A percentile compares a stretch with the other conserved stretches of the same genome.
phyloP scores from a whole-genome alignment of 2,888 invertebrate species.

The Drosophila multiciliata region DNA sequence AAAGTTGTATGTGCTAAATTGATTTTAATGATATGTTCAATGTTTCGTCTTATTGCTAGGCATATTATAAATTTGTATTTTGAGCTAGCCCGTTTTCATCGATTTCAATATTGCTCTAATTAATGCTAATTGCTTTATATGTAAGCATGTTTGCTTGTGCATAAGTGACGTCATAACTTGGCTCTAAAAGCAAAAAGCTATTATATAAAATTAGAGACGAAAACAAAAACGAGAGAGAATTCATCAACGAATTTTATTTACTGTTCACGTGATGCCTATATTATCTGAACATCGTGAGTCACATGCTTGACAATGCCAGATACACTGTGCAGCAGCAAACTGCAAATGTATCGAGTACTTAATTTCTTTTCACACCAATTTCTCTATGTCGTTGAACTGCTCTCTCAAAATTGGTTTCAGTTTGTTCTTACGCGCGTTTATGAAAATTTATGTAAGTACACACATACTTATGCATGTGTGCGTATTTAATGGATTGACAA shows the following conservation, averaged over 20 bases:
- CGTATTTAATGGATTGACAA: neutral
- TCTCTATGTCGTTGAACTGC: slow-evolving; percentile 63
- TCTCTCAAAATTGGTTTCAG: slow-evolving; percentile 24
- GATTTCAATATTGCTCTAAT: slow-evolving; percentile 53
- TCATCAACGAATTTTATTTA: slow-evolving; percentile 13
- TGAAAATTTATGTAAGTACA: neutral
- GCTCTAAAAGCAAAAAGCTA: slow-evolving; percentile 11
- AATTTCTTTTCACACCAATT: slow-evolving; percentile 26
- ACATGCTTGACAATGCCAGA: slow-evolving; percentile 34
- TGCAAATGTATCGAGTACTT: slow-evolving; percentile 6
- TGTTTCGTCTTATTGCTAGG: slow-evolving; percentile 24
- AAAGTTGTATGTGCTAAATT: slow-evolving; percentile 49
- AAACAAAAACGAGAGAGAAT: slow-evolving; percentile 33
- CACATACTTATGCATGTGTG: neutral
- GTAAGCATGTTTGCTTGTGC: slow-evolving; percentile 15
- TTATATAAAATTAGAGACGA: slow-evolving; percentile 10
- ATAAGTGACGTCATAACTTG: slow-evolving; percentile 46
- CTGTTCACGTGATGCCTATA: slow-evolving; percentile 66
- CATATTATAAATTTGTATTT: slow-evolving; percentile 14
- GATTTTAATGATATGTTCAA: slow-evolving; percentile 33
- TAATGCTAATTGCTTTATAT: slow-evolving; percentile 62
- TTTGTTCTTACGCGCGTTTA: slow-evolving; percentile 5
- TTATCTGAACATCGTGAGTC: slow-evolving; percentile 44
- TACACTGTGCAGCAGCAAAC: slow-evolving; percentile 48
- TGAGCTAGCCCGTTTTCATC: slow-evolving; percentile 15